These are phyloP conservation scores for Xiphias gladius DNA, from an alignment of 2,113 vertebrate genomes.

Conservation along the genomic window DNA sequence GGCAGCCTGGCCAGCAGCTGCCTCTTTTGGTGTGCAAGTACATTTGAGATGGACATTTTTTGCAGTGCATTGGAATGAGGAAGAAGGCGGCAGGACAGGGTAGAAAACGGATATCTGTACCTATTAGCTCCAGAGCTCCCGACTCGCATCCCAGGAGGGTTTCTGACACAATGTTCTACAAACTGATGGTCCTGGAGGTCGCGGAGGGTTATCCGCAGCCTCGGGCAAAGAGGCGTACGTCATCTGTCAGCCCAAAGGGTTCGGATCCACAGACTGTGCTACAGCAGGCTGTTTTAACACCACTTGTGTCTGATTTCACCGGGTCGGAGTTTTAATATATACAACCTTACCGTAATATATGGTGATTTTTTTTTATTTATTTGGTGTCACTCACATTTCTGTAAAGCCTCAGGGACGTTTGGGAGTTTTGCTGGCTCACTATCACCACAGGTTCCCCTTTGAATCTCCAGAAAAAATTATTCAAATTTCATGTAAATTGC, in stretches of 20 bases:
- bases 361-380: not conserved
- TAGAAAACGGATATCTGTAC: slow-evolving; percentile 83
- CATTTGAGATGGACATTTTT: slow-evolving; percentile 67
- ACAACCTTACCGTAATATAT: not conserved
- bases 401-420: not conserved
- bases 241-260: slow-evolving; percentile 70
- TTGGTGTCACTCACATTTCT: not conserved
- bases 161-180: slow-evolving; percentile 80
- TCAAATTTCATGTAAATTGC: slow-evolving; percentile 54
- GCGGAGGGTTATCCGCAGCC: slow-evolving; percentile 72
- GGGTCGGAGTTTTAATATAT: slow-evolving; percentile 5
- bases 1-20: slow-evolving; percentile 18
- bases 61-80: slow-evolving; percentile 69
- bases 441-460: slow-evolving; percentile 3
- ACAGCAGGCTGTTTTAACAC: slow-evolving; percentile 23
- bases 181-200: slow-evolving; percentile 81
- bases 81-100: slow-evolving; percentile 73
- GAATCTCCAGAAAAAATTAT: slow-evolving; percentile 19
- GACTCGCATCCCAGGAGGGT: slow-evolving; percentile 71
- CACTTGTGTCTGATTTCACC: slow-evolving; percentile 14
- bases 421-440: not conserved
- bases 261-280: slow-evolving; percentile 57
- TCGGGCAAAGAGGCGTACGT: slow-evolving; percentile 69
- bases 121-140: slow-evolving; percentile 79
- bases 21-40: slow-evolving; percentile 29